Percentiles rank a stretch among this genome's conserved stretches.
phyloP scores from a whole-genome alignment of 1,140 invertebrate genomes.

The Colletes gigas region DNA sequence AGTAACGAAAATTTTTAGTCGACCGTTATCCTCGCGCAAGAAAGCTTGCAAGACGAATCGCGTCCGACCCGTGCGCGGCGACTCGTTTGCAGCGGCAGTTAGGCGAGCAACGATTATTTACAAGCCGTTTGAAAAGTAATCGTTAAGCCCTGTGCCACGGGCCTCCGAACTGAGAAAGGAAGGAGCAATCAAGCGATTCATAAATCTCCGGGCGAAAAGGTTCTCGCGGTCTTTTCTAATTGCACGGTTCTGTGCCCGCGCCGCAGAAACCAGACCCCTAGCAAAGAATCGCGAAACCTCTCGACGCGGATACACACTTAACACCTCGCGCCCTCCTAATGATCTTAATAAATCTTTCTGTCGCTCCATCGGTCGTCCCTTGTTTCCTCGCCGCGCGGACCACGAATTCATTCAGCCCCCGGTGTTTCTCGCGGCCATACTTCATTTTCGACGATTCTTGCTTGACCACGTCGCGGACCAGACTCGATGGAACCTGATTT shows the following conservation, averaged over 20 bases:
- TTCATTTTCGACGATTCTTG: background rate
- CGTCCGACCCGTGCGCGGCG: background rate
- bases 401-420: conserved; percentile 5
- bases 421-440: background rate
- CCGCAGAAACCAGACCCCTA: background rate
- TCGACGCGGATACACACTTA: conserved; percentile 14
- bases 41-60: no score
- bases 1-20: no score
- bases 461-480: no score
- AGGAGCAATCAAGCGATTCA: conserved; percentile 29
- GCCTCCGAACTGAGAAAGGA: conserved; percentile 2
- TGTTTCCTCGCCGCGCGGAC: background rate
- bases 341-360: conserved; percentile 37
- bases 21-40: no score
- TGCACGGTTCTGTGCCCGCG: conserved; percentile 8
- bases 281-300: conserved; percentile 18
- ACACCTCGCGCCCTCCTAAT: conserved; percentile 16
- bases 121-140: background rate
- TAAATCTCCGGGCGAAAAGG: conserved; percentile 30
- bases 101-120: conserved; percentile 21
- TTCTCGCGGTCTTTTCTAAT: conserved; percentile 30
- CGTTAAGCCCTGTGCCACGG: conserved; percentile 11
- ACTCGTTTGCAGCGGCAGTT: background rate
- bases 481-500: no score
- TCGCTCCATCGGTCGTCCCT: conserved; percentile 6